Percentiles rank a stretch among this genome's conserved stretches.
phyloP scores from a whole-genome alignment of 2,888 invertebrate species.

The Antheraea yamamai region DNA sequence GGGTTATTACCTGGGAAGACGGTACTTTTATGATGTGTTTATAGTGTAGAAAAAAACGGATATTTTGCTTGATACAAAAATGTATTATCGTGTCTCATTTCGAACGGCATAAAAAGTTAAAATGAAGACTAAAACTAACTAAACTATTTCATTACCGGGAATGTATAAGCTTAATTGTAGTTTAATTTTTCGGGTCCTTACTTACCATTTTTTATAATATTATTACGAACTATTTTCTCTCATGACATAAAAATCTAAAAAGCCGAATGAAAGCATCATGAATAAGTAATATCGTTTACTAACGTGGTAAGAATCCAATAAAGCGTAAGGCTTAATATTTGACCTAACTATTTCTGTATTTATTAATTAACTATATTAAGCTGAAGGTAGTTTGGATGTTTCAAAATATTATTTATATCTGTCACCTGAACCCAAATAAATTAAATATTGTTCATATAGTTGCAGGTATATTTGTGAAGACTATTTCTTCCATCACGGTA shows the following conservation, averaged over 20 bases:
- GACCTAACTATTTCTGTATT: too few relatives aligned
- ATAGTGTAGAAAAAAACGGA: not conserved
- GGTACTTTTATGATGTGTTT: not conserved
- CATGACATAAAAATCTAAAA: too few relatives aligned
- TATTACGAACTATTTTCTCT: too few relatives aligned
- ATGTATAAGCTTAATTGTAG: too few relatives aligned
- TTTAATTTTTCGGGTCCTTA: too few relatives aligned
- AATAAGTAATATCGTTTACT: too few relatives aligned
- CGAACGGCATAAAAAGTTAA: not conserved
- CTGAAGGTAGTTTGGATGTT: not conserved
- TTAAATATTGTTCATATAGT: not conserved
- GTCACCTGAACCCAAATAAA: not conserved
- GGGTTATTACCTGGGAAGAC: not conserved
- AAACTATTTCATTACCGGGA: not conserved
- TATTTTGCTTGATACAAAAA: not conserved
- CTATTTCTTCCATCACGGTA: not conserved
- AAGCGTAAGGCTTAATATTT: too few relatives aligned
- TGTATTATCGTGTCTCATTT: not conserved
- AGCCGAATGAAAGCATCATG: too few relatives aligned
- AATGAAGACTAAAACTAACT: not conserved
- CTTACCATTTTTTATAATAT: too few relatives aligned
- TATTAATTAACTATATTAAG: too few relatives aligned
- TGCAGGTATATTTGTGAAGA: not conserved
- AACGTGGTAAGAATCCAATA: too few relatives aligned
- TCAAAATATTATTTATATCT: not conserved